Evolutionary conservation across 2,888 invertebrate species (phyloP).

Genomic region (Ashinkailepas kermadecensis): DNA sequence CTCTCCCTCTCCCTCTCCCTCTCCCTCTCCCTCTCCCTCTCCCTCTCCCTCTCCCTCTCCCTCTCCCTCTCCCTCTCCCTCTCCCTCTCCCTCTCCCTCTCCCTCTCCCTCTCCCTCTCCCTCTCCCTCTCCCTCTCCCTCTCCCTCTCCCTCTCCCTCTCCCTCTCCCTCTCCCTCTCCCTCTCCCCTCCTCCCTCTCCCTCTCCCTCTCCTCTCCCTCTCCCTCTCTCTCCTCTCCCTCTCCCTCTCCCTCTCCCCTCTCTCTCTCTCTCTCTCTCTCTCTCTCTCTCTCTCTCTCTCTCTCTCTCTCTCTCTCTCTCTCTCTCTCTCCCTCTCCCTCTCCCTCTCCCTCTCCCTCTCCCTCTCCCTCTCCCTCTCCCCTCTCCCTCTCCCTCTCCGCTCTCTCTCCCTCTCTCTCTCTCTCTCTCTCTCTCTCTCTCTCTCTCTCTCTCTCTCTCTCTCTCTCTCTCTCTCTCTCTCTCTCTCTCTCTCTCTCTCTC

Average conservation of each 20-base stretch:
- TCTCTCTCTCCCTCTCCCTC: background rate
- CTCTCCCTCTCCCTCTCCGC: slow-evolving; percentile 21
- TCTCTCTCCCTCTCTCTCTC: background rate
- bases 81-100: background rate
- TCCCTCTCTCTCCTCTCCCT: background rate
- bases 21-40: background rate
- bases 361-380: slow-evolving; percentile 24
- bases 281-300: background rate
- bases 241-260: background rate
- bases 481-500: background rate
- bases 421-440: too few relatives aligned
- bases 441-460: too few relatives aligned
- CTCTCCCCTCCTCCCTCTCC: slow-evolving; percentile 1
- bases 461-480: background rate
- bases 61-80: too few relatives aligned
- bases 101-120: background rate
- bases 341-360: slow-evolving; percentile 21
- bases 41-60: background rate
- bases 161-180: slow-evolving; percentile 24
- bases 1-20: background rate
- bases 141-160: slow-evolving; percentile 24
- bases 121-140: background rate
- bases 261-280: background rate
- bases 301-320: background rate
- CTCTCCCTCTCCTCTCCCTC: background rate